Percentiles rank a stretch among this genome's conserved stretches.
Evolutionary conservation across 2,888 invertebrate genomes (phyloP).

Genomic region (Tenthredo livida): DNA sequence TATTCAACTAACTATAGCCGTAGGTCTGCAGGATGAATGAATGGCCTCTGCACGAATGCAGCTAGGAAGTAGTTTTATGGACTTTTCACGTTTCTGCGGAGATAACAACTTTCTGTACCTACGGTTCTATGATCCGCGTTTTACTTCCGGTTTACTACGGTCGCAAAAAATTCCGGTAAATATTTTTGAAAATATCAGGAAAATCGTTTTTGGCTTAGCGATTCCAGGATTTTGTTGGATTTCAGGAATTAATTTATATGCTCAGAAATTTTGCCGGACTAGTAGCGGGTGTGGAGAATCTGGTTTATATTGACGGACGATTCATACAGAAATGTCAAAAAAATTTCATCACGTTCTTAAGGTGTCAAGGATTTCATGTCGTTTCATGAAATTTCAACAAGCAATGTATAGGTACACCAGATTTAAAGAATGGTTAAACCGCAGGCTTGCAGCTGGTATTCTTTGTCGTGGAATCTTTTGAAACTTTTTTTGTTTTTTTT

Average conservation of each 20-base stretch:
- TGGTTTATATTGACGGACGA: not conserved
- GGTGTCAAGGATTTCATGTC: not conserved
- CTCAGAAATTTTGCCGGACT: not conserved
- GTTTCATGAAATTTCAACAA: not conserved
- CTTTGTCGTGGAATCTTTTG: not conserved
- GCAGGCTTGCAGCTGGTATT: not conserved
- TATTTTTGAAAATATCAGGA: not conserved
- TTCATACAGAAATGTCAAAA: not conserved
- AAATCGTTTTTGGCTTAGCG: too few relatives aligned
- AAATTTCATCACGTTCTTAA: not conserved
- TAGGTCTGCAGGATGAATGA: not conserved
- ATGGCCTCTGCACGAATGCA: not conserved
- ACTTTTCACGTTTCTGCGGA: slow-evolving; percentile 1
- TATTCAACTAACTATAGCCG: slow-evolving; percentile 7
- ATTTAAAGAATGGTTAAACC: not conserved
- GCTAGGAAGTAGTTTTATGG: slow-evolving; percentile 13
- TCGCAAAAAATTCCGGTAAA: not conserved
- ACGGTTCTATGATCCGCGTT: not conserved
- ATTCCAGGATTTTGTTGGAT: too few relatives aligned
- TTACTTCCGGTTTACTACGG: not conserved
- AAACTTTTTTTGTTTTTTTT: not conserved
- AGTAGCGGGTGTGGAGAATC: not conserved
- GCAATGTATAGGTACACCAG: not conserved
- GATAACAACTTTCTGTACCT: not conserved
- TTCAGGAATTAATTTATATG: too few relatives aligned